Conservation (phyloP, 2,888 invertebrate genomes). For the Malthinus flaveolus region DNA sequence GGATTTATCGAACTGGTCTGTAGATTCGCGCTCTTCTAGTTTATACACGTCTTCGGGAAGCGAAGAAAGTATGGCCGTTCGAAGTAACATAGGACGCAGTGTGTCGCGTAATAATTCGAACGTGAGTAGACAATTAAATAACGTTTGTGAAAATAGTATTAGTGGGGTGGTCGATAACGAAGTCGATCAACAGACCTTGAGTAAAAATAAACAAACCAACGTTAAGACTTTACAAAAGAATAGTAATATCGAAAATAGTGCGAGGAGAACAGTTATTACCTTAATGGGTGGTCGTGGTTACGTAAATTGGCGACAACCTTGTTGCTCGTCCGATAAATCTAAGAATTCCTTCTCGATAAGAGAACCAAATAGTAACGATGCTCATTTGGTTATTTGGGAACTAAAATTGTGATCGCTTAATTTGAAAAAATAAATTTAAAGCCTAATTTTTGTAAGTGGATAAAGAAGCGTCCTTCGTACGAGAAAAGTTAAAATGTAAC, state of each 20-base stretch:
- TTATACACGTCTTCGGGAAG: slow-evolving; percentile 84
- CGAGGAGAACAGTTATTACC: slow-evolving; percentile 77
- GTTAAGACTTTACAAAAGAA: slow-evolving; percentile 23
- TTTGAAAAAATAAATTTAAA: slow-evolving; percentile 3
- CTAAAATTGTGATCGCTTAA: slow-evolving; percentile 68
- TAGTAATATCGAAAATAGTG: slow-evolving; percentile 34
- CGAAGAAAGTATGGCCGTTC: slow-evolving; percentile 78
- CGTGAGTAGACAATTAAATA: slow-evolving; percentile 65
- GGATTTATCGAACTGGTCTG: slow-evolving; percentile 86
- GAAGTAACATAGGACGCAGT: slow-evolving; percentile 61
- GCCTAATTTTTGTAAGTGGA: slow-evolving; percentile 15
- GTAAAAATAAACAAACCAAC: slow-evolving; percentile 25
- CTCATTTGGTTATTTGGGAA: slow-evolving; percentile 90
- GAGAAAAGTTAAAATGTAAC: neutral
- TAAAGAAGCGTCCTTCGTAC: slow-evolving; percentile 6
- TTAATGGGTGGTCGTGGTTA: slow-evolving; percentile 89
- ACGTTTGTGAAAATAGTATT: slow-evolving; percentile 43
- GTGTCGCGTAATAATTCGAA: slow-evolving; percentile 77
- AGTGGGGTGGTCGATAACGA: slow-evolving; percentile 31
- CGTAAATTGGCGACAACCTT: slow-evolving; percentile 80
- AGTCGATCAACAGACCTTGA: slow-evolving; percentile 28
- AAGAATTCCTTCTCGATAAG: slow-evolving; percentile 57
- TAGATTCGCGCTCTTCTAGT: slow-evolving; percentile 81
- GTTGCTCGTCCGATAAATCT: slow-evolving; percentile 61
- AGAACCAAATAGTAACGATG: slow-evolving; percentile 80